phyloP scores from a whole-genome alignment of 2,797 vertebrate species.

The Pantherophis alleghaniensis region DNA sequence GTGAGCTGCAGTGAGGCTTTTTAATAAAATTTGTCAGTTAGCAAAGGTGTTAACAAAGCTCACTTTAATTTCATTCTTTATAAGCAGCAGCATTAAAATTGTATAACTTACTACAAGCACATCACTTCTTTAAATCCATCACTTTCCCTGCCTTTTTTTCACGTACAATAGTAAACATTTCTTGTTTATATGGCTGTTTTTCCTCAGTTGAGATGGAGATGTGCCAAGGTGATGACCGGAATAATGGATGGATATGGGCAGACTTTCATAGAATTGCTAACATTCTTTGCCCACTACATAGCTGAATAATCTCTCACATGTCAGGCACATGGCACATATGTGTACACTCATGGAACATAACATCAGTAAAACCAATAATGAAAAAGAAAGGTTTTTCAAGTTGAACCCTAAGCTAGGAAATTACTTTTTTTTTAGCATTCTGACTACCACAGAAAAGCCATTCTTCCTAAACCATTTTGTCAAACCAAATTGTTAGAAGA shows the following conservation, averaged over 20 bases:
- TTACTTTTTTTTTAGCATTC: no score
- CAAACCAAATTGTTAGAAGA: neutral
- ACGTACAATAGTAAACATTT: neutral
- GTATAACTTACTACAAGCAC: neutral
- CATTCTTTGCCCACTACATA: neutral
- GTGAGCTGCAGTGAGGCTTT: neutral
- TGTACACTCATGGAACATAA: neutral
- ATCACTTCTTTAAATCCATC: neutral
- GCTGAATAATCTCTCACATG: conserved; percentile 9
- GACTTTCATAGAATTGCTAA: neutral
- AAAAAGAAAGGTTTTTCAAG: neutral
- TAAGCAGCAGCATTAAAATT: neutral
- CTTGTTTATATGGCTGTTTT: neutral
- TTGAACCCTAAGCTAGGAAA: neutral
- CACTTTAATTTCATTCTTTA: neutral
- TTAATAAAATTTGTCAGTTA: neutral
- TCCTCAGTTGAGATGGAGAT: neutral
- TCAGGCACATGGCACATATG: neutral
- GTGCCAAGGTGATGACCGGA: conserved; percentile 12
- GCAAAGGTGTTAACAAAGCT: neutral
- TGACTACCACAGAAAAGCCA: neutral
- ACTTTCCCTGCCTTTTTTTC: neutral
- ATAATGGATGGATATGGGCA: conserved; percentile 16
- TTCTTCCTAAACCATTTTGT: neutral
- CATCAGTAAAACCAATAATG: neutral